A percentile compares a stretch with the other conserved stretches of the same genome.
Evolutionary conservation across 2,888 invertebrate species (phyloP).

Genomic region (Hirudinaria manillensis): DNA sequence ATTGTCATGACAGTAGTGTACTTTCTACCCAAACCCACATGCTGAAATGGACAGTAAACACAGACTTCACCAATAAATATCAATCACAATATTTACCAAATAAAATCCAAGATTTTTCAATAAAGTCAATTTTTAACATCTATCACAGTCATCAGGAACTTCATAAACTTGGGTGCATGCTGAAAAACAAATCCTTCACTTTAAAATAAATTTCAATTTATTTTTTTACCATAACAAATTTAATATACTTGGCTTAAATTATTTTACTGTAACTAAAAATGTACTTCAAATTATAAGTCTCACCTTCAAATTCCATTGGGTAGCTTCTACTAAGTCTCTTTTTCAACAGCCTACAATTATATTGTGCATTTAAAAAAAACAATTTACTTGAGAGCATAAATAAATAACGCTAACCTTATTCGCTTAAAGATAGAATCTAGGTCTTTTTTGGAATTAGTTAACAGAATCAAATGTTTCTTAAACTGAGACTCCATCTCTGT

Average conservation of each 20-base stretch:
- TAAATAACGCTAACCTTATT: slow-evolving; percentile 57
- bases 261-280: too few relatives aligned
- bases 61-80: too few relatives aligned
- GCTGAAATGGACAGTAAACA: too few relatives aligned
- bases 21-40: too few relatives aligned
- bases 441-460: slow-evolving; percentile 87
- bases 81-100: too few relatives aligned
- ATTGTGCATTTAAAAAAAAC: background rate
- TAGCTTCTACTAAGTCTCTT: slow-evolving; percentile 32
- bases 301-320: slow-evolving; percentile 35
- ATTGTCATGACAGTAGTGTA: too few relatives aligned
- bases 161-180: slow-evolving; percentile 26
- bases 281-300: background rate
- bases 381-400: background rate
- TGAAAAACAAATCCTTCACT: background rate
- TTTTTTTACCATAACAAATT: too few relatives aligned
- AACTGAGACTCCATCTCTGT: slow-evolving; percentile 81
- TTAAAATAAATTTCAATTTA: background rate
- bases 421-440: slow-evolving; percentile 87
- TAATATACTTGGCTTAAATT: too few relatives aligned
- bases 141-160: slow-evolving; percentile 23
- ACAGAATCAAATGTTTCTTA: slow-evolving; percentile 76
- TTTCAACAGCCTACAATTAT: slow-evolving; percentile 33
- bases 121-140: too few relatives aligned
- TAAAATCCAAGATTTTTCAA: too few relatives aligned